Percentiles rank a stretch among this genome's conserved stretches.
Conservation (phyloP, 2,113 vertebrate genomes). For the Scolopax mira region DNA sequence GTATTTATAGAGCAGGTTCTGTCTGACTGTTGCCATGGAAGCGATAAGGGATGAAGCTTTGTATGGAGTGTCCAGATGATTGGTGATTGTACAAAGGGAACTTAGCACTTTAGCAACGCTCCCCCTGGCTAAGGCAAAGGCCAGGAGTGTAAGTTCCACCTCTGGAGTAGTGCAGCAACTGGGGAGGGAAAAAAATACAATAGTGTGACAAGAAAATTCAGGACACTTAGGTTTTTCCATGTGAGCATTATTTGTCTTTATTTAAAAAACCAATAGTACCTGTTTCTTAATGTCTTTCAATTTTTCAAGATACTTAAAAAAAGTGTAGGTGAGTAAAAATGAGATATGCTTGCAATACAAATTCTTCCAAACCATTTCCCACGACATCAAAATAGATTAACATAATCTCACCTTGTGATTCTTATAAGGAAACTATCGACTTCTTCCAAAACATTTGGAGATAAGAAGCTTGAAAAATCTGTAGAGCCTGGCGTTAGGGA, state of each 20-base stretch:
- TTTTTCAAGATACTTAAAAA: background rate
- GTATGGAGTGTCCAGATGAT: constrained; percentile 83
- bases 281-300: background rate
- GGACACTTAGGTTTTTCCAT: background rate
- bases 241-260: too few relatives aligned
- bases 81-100: constrained; percentile 86
- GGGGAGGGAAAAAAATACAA: background rate
- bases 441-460: constrained; percentile 92
- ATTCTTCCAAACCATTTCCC: background rate
- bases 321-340: background rate
- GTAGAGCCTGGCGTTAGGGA: constrained; percentile 89
- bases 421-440: constrained; percentile 96
- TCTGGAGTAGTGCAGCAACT: constrained; percentile 91
- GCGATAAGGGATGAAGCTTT: constrained; percentile 85
- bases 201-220: background rate
- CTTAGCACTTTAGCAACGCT: constrained; percentile 91
- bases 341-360: background rate
- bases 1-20: constrained; percentile 90
- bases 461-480: constrained; percentile 93
- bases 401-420: constrained; percentile 82
- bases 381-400: background rate
- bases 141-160: constrained; percentile 90
- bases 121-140: constrained; percentile 93
- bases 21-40: constrained; percentile 90
- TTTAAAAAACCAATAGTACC: too few relatives aligned